These are phyloP conservation scores for Eurystomus gularis DNA, from an alignment of 2,113 vertebrate species.

Conservation along the genomic window DNA sequence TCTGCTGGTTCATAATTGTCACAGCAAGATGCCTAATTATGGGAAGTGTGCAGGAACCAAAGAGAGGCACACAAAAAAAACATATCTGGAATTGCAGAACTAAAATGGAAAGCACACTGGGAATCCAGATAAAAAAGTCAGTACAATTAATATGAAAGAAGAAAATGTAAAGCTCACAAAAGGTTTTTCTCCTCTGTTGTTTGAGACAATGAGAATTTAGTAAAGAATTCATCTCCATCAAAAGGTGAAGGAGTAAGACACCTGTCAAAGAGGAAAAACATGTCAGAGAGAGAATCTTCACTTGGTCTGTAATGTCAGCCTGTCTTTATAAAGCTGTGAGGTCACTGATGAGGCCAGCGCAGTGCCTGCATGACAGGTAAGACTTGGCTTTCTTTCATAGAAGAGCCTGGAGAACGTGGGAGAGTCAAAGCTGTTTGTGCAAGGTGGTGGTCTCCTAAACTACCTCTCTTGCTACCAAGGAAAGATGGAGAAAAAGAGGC, in stretches of 20 bases:
- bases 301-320: neutral
- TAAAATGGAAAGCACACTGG: neutral
- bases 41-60: neutral
- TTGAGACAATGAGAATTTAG: neutral
- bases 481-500: neutral
- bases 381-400: neutral
- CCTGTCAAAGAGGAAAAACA: neutral
- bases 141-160: neutral
- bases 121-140: neutral
- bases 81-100: neutral
- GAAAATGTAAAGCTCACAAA: neutral
- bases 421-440: neutral
- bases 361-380: neutral
- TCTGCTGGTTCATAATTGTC: neutral
- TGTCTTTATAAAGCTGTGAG: neutral
- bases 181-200: neutral
- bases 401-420: neutral
- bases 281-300: neutral
- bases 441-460: neutral
- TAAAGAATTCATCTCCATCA: neutral
- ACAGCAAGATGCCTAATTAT: neutral
- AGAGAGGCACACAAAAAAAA: neutral
- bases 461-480: neutral
- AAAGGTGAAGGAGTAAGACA: neutral
- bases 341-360: neutral